Evolutionary conservation across 2,888 invertebrate species (phyloP), one percentile per base, ranked within the genome.

Genomic region (Xanthia togata): DNA sequence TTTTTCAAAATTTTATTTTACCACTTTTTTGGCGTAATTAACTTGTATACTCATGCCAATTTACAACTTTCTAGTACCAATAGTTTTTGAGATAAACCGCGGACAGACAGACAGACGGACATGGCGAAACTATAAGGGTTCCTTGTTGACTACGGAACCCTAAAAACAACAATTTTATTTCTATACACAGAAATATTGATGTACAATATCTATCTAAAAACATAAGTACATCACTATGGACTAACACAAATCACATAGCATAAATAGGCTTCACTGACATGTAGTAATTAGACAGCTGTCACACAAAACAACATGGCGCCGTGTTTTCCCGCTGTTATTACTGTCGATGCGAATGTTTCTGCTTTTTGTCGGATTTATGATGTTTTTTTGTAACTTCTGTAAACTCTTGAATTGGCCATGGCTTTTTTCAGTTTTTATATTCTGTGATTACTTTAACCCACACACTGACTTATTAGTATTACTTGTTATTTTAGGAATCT

Each of bases 221-320:
- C 6, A 41, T 8, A 50, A 77, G 23, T 31, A 69, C 38, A 65
- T 69, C 77, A 60, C 53, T n/a, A 65, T 35, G 35, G 47, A 64
- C 47, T 64, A 68, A 72, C 71, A 65, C 67, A 62, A 55, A 57
- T 59, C 69, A 78, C 84, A 76, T 35, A 50, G 72, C 62, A 31
- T 31, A 2, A 2, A 31, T 31, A 31, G 70, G 14, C 74, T 64
- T 59, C 35, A 35, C 35, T 59, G 74, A 83, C 71, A 68, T 77
- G 67, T 71, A 47, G 73, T 83, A 81, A 86, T 86, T 86, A 87
- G 86, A 84, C 87, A 84, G 78, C 70, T 86, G 86, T 87, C 87
- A 80, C 41, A n/a, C 31, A 44, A 65, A 68, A 68, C 60, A 76
- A 81, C 78, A 84, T 77, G 73, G 70, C 64, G 53, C 2, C 35